Evolutionary conservation across 2,888 invertebrate species (phyloP).

Genomic region (Metalampra italica): DNA sequence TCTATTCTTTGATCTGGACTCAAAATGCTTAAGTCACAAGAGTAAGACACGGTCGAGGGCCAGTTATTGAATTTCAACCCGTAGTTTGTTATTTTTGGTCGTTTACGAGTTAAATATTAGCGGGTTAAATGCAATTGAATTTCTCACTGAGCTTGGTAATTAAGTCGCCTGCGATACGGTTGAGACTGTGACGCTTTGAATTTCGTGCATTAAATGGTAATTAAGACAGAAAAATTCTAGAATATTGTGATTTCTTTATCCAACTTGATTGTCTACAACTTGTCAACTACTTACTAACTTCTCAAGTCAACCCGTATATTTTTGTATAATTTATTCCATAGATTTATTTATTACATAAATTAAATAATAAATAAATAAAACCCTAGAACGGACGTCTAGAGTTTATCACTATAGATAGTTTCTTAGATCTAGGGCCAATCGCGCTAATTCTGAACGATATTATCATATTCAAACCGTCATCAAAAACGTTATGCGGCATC

Average conservation of each 20-base stretch:
- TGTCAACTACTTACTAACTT: not conserved
- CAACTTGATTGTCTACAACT: too few relatives aligned
- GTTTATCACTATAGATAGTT: too few relatives aligned
- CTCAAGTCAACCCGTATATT: not conserved
- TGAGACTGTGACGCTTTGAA: slow-evolving; percentile 3
- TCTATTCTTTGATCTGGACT: slow-evolving; percentile 16
- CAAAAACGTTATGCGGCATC: too few relatives aligned
- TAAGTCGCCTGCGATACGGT: slow-evolving; percentile 36
- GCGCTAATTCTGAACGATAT: too few relatives aligned
- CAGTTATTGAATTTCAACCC: slow-evolving; percentile 59
- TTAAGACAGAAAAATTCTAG: not conserved
- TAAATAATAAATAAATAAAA: too few relatives aligned
- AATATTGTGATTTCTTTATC: too few relatives aligned
- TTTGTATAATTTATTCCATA: too few relatives aligned
- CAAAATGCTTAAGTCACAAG: slow-evolving; percentile 30
- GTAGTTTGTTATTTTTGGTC: slow-evolving; percentile 54
- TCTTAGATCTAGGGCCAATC: too few relatives aligned
- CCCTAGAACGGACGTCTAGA: too few relatives aligned
- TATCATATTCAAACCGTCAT: too few relatives aligned
- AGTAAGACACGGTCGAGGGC: slow-evolving; percentile 40
- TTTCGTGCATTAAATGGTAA: not conserved
- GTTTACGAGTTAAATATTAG: slow-evolving; percentile 44
- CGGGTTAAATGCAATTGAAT: slow-evolving; percentile 31
- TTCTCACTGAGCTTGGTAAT: slow-evolving; percentile 31
- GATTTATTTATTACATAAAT: too few relatives aligned